Conservation (phyloP, 2,888 invertebrate species). For the Heteropelma amictum region DNA sequence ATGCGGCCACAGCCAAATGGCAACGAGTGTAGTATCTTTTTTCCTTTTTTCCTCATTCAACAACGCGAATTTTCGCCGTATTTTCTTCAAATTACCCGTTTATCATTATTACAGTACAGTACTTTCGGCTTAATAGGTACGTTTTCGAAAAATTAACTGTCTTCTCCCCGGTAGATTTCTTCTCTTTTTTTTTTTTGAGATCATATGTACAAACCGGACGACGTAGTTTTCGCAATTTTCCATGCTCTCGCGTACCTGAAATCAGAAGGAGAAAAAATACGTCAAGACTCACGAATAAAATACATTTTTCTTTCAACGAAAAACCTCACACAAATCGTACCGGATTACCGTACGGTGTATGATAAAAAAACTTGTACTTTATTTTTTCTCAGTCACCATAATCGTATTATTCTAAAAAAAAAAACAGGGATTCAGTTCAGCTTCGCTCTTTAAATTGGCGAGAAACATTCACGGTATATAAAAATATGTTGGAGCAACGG, state of each 20-base stretch:
- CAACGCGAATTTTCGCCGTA: not conserved
- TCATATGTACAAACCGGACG: constrained; percentile 38
- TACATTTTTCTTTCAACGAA: not conserved
- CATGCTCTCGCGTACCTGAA: constrained; percentile 30
- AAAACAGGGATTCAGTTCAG: too few species aligned
- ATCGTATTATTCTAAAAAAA: not conserved
- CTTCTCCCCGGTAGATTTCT: not conserved
- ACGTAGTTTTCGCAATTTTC: not conserved
- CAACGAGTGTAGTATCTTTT: constrained; percentile 32
- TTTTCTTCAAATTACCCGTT: constrained; percentile 11
- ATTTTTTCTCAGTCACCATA: too few species aligned
- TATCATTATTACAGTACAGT: constrained; percentile 13
- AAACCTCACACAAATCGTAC: not conserved
- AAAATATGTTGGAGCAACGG: constrained; percentile 7
- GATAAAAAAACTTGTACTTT: too few species aligned
- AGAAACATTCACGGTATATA: too few species aligned
- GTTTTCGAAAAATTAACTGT: constrained; percentile 17
- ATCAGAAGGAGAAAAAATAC: constrained; percentile 15
- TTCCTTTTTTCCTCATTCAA: constrained; percentile 11
- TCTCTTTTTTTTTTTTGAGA: constrained; percentile 32
- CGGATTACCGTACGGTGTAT: not conserved
- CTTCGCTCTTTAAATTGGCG: not conserved
- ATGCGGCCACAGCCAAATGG: constrained; percentile 45
- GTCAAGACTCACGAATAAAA: not conserved
- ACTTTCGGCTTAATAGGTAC: constrained; percentile 52